These are phyloP conservation scores for Drosophila pallidifrons DNA, from an alignment of 1,140 invertebrate species.

Conservation along the genomic window DNA sequence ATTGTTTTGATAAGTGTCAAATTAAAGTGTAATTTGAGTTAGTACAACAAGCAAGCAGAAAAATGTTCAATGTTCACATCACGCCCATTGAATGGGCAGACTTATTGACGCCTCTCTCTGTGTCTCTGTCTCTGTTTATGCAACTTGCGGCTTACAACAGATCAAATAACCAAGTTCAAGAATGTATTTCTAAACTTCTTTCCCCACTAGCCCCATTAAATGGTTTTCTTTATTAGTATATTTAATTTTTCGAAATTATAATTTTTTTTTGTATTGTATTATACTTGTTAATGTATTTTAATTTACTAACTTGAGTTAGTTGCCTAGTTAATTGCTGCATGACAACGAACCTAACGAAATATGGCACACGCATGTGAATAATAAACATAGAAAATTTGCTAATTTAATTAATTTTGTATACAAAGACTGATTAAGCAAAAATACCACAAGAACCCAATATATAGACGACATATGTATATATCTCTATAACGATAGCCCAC, in stretches of 20 bases:
- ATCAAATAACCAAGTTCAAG: constrained; percentile 35
- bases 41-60: constrained; percentile 50
- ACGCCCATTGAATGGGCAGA: constrained; percentile 26
- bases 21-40: constrained; percentile 71
- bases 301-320: constrained; percentile 25
- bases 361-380: constrained; percentile 38
- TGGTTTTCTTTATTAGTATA: constrained; percentile 15
- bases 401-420: constrained; percentile 62
- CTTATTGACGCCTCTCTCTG: constrained; percentile 9
- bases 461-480: constrained; percentile 34
- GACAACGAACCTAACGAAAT: constrained; percentile 31
- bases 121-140: not conserved
- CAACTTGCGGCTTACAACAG: constrained; percentile 8
- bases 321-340: constrained; percentile 36
- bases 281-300: constrained; percentile 28
- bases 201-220: constrained; percentile 5
- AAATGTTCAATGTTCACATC: constrained; percentile 58
- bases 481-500: not conserved
- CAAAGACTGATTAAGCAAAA: constrained; percentile 76
- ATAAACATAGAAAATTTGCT: constrained; percentile 45
- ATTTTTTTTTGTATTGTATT: not conserved
- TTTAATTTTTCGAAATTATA: too few relatives aligned
- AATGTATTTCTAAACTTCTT: not conserved
- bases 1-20: constrained; percentile 73
- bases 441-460: constrained; percentile 47